Evolutionary conservation across 1,140 invertebrate species (phyloP), one percentile per base, ranked within the genome.

Genomic region (Orchestia grillus): DNA sequence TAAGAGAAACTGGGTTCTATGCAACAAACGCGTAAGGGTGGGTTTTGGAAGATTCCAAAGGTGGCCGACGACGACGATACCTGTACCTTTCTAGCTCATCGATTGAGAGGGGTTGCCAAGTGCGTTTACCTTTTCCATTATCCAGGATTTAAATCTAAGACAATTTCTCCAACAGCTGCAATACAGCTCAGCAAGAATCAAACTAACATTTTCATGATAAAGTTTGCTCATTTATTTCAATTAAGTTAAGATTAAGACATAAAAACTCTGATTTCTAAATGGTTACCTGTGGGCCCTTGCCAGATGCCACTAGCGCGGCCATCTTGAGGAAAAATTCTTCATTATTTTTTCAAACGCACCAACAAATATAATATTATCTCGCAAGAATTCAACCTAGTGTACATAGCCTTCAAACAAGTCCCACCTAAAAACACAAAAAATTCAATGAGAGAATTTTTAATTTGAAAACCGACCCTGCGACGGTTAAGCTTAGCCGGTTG

Each of bases 41-140:
- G 88, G 4, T 90, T 28, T 90, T 44, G 88, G 88, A 15, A 42
- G 88, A 42, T 44, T 41, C 43, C 36, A 15, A 77, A 77, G 15
- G 3, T 36, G 36, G 28, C 62, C 43, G 88, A 90, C 41, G 43
- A 41, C 88, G 3, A 90, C 88, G 88, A 90, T 41, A 36, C 88
- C 88, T 44, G 8, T 90, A 90, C 88, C 88, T 90, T 43, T 90
- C 88, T 90, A 90, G 88, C 88, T 90, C 88, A 44, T 90, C 88
- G 42, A 90, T 90, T 90, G 36, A 42, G 88, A 36, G 88, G 36
- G 88, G 41, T 90, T 90, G 88, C 88, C 88, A 90, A 36, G 28
- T 77, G 62, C 62, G 11, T 15, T 23, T 23, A 28, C 36, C 62
- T 15, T 77, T 1, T 77, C 36, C 62, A 77, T 77, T 77, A 77